Evolutionary conservation across 2,113 vertebrate species (phyloP).

Genomic region (Chelonoidis abingdonii): DNA sequence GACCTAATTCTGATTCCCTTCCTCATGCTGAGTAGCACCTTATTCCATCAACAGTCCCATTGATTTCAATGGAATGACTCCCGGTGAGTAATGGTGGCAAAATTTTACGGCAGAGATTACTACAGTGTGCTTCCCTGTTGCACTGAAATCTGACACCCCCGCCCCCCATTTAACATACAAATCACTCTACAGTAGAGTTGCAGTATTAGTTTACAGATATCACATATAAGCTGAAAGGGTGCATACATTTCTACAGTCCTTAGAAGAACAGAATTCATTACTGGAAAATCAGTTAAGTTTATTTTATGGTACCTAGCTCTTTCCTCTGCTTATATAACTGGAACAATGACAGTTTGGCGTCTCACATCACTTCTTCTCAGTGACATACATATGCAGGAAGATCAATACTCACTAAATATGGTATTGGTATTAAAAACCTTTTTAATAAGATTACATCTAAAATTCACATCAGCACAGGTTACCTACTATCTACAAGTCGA

Average conservation of each 20-base stretch:
- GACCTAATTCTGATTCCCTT: not conserved
- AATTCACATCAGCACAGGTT: not conserved
- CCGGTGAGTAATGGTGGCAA: not conserved
- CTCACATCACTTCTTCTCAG: not conserved
- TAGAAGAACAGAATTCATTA: slow-evolving; percentile 10
- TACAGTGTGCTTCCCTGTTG: not conserved
- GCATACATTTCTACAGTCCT: not conserved
- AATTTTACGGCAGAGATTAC: not conserved
- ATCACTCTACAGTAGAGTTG: not conserved
- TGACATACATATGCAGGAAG: not conserved
- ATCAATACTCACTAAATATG: not conserved
- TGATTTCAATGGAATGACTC: not conserved
- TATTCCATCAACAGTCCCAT: not conserved
- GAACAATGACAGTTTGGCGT: not conserved
- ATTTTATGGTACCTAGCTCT: not conserved
- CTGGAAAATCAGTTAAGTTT: not conserved
- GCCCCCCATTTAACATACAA: not conserved
- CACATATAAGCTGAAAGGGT: not conserved
- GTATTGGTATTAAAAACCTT: not conserved
- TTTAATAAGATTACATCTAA: not conserved
- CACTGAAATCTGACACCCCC: not conserved
- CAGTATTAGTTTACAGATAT: not conserved
- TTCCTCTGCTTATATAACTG: fast-evolving
- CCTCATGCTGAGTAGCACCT: not conserved
- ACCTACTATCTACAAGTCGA: not conserved